Percentiles rank a stretch among this genome's conserved stretches.
phyloP scores from a whole-genome alignment of 1,140 invertebrate species.

The Gonioctena quinquepunctata region DNA sequence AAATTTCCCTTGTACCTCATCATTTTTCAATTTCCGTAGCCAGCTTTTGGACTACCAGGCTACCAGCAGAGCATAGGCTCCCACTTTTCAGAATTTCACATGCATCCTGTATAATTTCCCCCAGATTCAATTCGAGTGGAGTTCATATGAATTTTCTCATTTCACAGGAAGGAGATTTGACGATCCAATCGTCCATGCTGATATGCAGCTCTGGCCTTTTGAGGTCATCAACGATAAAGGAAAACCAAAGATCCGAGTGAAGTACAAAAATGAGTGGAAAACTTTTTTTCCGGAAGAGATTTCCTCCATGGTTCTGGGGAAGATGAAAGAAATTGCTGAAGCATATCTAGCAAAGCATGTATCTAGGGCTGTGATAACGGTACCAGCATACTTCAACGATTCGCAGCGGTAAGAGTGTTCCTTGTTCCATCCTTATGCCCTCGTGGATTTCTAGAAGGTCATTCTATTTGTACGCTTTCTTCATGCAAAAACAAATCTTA shows the following conservation, averaged over 20 bases:
- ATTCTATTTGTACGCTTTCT: too few species aligned
- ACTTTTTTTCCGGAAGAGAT: conserved; percentile 70
- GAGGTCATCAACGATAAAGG: conserved; percentile 63
- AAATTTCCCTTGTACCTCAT: too few species aligned
- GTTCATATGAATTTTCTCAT: neutral
- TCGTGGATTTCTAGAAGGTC: too few species aligned
- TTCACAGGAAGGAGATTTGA: conserved; percentile 62
- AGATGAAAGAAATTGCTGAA: conserved; percentile 73
- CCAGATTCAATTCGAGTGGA: neutral
- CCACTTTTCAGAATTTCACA: too few species aligned
- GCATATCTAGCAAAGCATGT: conserved; percentile 52
- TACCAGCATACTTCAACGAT: conserved; percentile 54
- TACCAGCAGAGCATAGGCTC: too few species aligned
- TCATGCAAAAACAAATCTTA: too few species aligned
- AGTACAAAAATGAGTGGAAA: conserved; percentile 61
- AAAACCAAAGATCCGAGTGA: conserved; percentile 65
- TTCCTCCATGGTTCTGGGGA: conserved; percentile 80
- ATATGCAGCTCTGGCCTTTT: conserved; percentile 71
- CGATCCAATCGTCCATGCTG: conserved; percentile 67
- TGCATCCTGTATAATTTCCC: too few species aligned
- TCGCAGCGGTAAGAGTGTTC: conserved; percentile 38
- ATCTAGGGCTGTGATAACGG: conserved; percentile 59
- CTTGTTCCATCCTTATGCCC: too few species aligned
- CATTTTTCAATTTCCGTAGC: too few species aligned
- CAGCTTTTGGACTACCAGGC: too few species aligned